Base-by-base conservation (phyloP, 1,140 invertebrate species). In the Heterodera carotae region DNA sequence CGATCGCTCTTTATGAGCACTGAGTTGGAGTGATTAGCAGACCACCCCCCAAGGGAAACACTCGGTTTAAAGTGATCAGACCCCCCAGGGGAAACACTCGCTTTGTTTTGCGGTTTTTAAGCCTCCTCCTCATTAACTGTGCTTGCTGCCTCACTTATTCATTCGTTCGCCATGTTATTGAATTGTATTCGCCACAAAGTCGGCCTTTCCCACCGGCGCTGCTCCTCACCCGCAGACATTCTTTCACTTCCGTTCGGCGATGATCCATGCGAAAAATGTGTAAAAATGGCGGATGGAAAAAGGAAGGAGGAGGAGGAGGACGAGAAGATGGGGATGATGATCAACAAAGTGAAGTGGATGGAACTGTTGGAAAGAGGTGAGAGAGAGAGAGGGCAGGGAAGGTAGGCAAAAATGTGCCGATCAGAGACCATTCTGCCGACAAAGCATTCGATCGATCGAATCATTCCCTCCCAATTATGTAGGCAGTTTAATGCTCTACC, bases 201-300 rank as follows among this genome's bases (percentile, higher is more conserved):
- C 33, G 71, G 59, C 39, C 36, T 36, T 60, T 29, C 69, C 22
- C 59, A 59, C 43, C 15, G 71, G 22, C 64, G 56, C n/a, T 39
- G 36, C 64, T 62, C 59, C n/a, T n/a, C n/a, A n/a, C n/a, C n/a
- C 25, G 56, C 25, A 15, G 71, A 74, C 59, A 33, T 74, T 39
- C 64, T 74, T 56, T 74, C 71, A 43, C 34, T 74, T 29, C 71
- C 71, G 15, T 74, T 74, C 59, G 33, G 71, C n/a, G 71, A 74
- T 27, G 43, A 74, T 59, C 36, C 64, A 15, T 74, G 71, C 64
- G 71, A 74, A 74, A 10, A 36, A 18, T 74, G 71, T 60, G 33
- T 71, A 34, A 59, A 56, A 74, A 60, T 74, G 12, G 64, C 33
- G 39, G 18, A 22, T 8, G 71, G 64, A 34, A 36, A 69, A 69